These are phyloP conservation scores for Drosophila kokeensis DNA, from an alignment of 2,888 invertebrate genomes.

Conservation along the genomic window DNA sequence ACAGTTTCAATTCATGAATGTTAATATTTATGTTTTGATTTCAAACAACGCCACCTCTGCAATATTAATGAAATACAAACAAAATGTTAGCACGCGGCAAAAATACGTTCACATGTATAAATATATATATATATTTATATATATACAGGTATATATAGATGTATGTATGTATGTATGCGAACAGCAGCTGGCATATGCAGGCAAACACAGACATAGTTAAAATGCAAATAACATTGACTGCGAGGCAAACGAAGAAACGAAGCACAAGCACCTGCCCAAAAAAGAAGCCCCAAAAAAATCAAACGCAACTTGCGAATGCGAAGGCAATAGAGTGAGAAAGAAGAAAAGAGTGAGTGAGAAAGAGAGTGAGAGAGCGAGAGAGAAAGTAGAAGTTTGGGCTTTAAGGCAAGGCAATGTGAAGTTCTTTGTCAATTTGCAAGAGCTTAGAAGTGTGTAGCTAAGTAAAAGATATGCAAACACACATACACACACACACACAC, in stretches of 20 bases:
- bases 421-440: slow-evolving; percentile 78
- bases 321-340: slow-evolving; percentile 5
- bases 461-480: slow-evolving; percentile 59
- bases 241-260: slow-evolving; percentile 59
- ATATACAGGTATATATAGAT: not conserved
- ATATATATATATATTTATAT: slow-evolving; percentile 1
- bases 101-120: slow-evolving; percentile 35
- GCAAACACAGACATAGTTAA: slow-evolving; percentile 69
- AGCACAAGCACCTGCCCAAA: slow-evolving; percentile 56
- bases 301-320: slow-evolving; percentile 41
- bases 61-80: slow-evolving; percentile 83
- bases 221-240: slow-evolving; percentile 75
- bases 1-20: slow-evolving; percentile 82
- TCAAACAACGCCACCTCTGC: slow-evolving; percentile 81
- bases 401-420: slow-evolving; percentile 47
- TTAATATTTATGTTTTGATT: slow-evolving; percentile 83
- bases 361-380: not conserved
- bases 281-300: slow-evolving; percentile 73
- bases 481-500: slow-evolving; percentile 10
- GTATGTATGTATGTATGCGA: not conserved
- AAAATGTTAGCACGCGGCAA: slow-evolving; percentile 74
- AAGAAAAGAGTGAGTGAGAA: not conserved
- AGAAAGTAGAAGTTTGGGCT: slow-evolving; percentile 7
- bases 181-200: slow-evolving; percentile 25
- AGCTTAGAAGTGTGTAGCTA: slow-evolving; percentile 73